Evolutionary conservation across 2,888 invertebrate genomes (phyloP).

Genomic region (Polylopha cassiicola): DNA sequence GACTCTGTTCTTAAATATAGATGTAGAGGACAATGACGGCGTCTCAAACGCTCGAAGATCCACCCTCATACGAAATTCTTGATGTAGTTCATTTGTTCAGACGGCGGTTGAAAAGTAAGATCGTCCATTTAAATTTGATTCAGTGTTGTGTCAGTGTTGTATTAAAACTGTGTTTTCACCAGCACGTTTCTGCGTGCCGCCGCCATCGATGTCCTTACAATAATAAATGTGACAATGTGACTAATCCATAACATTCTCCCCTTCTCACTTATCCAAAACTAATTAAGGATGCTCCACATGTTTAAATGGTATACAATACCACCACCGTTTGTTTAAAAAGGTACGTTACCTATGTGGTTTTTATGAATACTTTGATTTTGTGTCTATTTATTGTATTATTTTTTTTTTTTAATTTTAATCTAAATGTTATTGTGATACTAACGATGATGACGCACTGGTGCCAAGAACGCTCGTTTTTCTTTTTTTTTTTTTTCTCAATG

Average conservation of each 20-base stretch:
- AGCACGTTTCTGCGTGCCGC: conserved; percentile 52
- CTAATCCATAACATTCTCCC: conserved; percentile 78
- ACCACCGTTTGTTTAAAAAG: conserved; percentile 72
- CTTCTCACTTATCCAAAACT: conserved; percentile 75
- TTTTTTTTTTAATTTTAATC: conserved; percentile 43
- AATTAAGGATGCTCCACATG: conserved; percentile 75
- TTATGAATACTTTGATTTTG: conserved; percentile 63
- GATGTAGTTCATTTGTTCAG: too few relatives aligned
- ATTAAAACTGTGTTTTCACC: conserved; percentile 25
- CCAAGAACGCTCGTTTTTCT: conserved; percentile 43
- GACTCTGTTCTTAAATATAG: too few relatives aligned
- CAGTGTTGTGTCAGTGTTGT: too few relatives aligned
- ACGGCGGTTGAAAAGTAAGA: too few relatives aligned
- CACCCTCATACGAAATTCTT: too few relatives aligned
- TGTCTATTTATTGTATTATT: conserved; percentile 61
- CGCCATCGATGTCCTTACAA: conserved; percentile 41
- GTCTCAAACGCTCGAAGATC: too few relatives aligned
- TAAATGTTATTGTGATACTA: conserved; percentile 57
- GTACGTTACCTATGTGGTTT: conserved; percentile 71
- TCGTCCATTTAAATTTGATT: too few relatives aligned
- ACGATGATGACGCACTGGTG: conserved; percentile 62
- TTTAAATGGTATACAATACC: conserved; percentile 72
- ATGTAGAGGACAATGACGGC: too few relatives aligned
- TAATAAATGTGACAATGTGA: conserved; percentile 63
- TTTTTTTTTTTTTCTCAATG: conserved; percentile 31